A percentile compares a stretch with the other conserved stretches of the same genome.
phyloP scores from a whole-genome alignment of 2,797 vertebrate species.

The Paratrypauchen microcephalus region DNA sequence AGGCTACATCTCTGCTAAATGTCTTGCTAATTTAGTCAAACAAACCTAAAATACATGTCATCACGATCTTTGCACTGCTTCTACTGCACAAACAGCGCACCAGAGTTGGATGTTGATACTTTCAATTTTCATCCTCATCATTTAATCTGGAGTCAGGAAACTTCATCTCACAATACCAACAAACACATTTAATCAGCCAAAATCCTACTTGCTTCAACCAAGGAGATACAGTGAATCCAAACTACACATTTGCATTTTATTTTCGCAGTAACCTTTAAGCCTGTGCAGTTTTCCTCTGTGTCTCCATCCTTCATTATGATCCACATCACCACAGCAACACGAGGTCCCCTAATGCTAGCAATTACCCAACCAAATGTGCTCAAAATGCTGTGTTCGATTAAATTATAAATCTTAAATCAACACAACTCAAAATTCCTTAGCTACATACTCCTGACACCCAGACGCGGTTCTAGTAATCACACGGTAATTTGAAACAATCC shows the following conservation, averaged over 20 bases:
- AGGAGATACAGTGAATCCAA: background rate
- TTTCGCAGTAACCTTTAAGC: background rate
- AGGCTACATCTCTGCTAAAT: too few relatives aligned
- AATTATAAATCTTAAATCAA: constrained; percentile 10
- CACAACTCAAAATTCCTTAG: constrained; percentile 13
- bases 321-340: background rate
- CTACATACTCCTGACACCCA: constrained; percentile 29
- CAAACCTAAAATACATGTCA: background rate
- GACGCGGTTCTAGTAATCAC: constrained; percentile 40
- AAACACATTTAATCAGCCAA: background rate
- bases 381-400: background rate
- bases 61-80: too few relatives aligned
- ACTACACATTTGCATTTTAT: background rate
- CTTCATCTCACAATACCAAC: background rate
- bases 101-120: background rate
- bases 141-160: background rate
- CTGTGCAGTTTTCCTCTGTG: background rate
- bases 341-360: background rate
- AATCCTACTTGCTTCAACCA: background rate
- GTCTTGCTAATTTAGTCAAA: background rate
- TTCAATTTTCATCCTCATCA: background rate
- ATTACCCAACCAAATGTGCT: background rate
- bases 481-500: constrained; percentile 45
- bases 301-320: background rate
- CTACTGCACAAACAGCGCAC: too few relatives aligned